Conservation (phyloP, 2,888 invertebrate species). For the Augiades crinisus region DNA sequence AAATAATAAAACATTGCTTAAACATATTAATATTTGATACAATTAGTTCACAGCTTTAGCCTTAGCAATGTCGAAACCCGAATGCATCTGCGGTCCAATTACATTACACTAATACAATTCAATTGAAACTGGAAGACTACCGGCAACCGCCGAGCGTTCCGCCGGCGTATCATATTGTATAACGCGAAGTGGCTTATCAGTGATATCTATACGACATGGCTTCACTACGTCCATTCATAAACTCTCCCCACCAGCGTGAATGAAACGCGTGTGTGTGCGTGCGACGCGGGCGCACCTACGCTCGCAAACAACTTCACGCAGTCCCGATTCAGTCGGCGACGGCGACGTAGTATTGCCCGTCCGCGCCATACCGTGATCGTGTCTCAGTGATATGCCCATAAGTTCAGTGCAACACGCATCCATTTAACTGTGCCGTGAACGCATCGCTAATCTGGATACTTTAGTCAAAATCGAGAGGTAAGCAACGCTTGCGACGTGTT, state of each 20-base stretch:
- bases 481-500: conserved; percentile 54
- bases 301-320: conserved; percentile 42
- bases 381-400: conserved; percentile 61
- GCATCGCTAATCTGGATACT: conserved; percentile 77
- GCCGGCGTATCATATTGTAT: conserved; percentile 53
- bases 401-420: conserved; percentile 60
- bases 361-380: conserved; percentile 46
- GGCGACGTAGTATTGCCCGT: conserved; percentile 43
- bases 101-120: conserved; percentile 34
- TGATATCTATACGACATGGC: conserved; percentile 63
- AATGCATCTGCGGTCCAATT: conserved; percentile 39
- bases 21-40: conserved; percentile 33
- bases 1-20: conserved; percentile 1
- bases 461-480: conserved; percentile 75
- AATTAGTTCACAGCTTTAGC: background rate
- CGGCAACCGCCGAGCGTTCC: conserved; percentile 36
- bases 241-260: conserved; percentile 66
- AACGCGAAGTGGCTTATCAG: conserved; percentile 68
- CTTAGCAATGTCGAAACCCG: conserved; percentile 40
- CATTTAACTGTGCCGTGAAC: conserved; percentile 57
- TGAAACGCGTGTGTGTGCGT: conserved; percentile 61
- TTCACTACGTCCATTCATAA: conserved; percentile 81
- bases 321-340: conserved; percentile 58
- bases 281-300: conserved; percentile 63
- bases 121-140: conserved; percentile 28